Evolutionary conservation across 1,140 invertebrate genomes (phyloP), one percentile per base, ranked within the genome.

Genomic region (Bicyclus anynana): DNA sequence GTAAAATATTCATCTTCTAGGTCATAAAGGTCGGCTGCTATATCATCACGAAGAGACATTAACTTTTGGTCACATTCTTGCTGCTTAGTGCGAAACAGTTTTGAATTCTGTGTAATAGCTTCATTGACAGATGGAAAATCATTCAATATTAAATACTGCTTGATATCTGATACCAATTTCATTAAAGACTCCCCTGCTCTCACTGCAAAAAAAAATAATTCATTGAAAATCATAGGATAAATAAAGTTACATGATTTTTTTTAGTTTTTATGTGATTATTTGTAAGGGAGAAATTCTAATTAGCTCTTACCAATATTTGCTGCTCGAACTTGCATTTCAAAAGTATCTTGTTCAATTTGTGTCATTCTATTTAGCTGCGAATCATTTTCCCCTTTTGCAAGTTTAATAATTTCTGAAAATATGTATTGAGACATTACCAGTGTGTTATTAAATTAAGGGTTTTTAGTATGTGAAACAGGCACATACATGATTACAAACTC

Each of bases 1-100:
- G 95, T 97, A 81, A 98, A 99, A 89, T 98, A 99, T 91, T 99
- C 98, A 89, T 99, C 97, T 91, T 99, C 97, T 33, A 99, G 89
- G 88, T 99, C 97, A 90, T 97, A 98, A 0, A 99, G 89, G 90
- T 99, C 97, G 42, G 95, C 93, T 21, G 97, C 96, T 92, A 99
- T 97, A 75, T 99, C 97, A 85, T 99, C 97, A 53, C 97, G 79
- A 14, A 99, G 79, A 21, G 94, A 94, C 91, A 97, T 96, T 12
- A 99, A 87, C 89, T 98, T 98, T 70, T 95, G 95, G 89, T 99
- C 98, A 88, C 95, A 96, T 74, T 98, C 96, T 20, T 93, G 93
- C 89, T 98, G 96, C 76, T 96, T 96, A 0, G 94, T 93, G 55
- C 95, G 92, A 77, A 97, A 98, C 16, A 97, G 74, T 79, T 96